These are phyloP conservation scores for Isoperla grammatica DNA, from an alignment of 2,888 invertebrate species.

Conservation along the genomic window DNA sequence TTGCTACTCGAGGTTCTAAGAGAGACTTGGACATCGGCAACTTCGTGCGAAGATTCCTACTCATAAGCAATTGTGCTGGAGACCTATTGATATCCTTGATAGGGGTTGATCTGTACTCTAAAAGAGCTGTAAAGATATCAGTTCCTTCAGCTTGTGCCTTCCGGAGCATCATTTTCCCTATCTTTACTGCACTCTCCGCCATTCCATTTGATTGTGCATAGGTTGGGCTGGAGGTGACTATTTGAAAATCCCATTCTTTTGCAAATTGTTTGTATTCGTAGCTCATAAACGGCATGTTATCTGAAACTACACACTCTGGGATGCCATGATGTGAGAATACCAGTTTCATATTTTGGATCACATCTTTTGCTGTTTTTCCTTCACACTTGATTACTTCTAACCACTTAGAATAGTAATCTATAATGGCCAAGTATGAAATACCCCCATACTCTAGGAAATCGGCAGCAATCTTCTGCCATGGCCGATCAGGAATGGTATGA, in stretches of 20 bases:
- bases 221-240: constrained; percentile 30
- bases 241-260: constrained; percentile 30
- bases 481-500: constrained; percentile 34
- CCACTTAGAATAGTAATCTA: constrained; percentile 36
- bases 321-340: no score
- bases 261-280: constrained; percentile 31
- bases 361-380: constrained; percentile 11
- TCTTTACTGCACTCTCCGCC: constrained; percentile 32
- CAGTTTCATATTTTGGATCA: constrained; percentile 20
- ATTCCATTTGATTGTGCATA: constrained; percentile 34
- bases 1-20: not conserved
- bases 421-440: constrained; percentile 32
- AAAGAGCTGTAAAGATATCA: constrained; percentile 14
- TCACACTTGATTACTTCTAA: constrained; percentile 25
- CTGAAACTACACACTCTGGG: constrained; percentile 24
- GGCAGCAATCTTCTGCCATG: constrained; percentile 36
- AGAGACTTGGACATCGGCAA: not conserved
- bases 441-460: constrained; percentile 36
- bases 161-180: constrained; percentile 30
- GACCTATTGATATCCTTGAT: not conserved
- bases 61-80: constrained; percentile 4
- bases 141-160: constrained; percentile 24
- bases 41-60: not conserved
- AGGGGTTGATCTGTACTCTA: constrained; percentile 17
- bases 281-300: constrained; percentile 34